phyloP scores from a whole-genome alignment of 2,797 vertebrate species.

The Remorina albescens region DNA sequence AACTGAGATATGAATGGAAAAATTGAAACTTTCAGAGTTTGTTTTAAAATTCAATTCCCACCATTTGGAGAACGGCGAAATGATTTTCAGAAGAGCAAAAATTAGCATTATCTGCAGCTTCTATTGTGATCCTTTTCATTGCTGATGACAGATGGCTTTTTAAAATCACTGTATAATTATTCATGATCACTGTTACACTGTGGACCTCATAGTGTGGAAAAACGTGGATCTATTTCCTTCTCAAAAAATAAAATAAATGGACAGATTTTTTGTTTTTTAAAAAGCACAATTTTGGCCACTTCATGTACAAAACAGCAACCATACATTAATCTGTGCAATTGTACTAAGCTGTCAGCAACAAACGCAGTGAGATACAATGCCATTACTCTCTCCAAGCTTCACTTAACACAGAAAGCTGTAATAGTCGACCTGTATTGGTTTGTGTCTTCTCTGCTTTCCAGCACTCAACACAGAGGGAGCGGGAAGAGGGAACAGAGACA shows the following conservation, averaged over 20 bases:
- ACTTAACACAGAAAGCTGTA: slow-evolving; percentile 43
- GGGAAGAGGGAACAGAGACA: not conserved
- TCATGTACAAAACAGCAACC: not conserved
- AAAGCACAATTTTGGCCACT: not conserved
- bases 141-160: slow-evolving; percentile 33
- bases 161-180: not conserved
- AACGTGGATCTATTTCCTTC: not conserved
- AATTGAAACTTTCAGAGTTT: slow-evolving; percentile 7
- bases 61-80: not conserved
- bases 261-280: not conserved
- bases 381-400: slow-evolving; percentile 51
- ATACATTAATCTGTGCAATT: not conserved
- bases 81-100: slow-evolving; percentile 14
- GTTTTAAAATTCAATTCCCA: slow-evolving; percentile 8
- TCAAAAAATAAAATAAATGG: not conserved
- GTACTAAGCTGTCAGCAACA: not conserved
- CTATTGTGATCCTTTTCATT: slow-evolving; percentile 17
- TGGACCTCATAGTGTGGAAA: not conserved
- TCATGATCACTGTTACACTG: slow-evolving; percentile 3
- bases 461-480: not conserved
- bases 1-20: slow-evolving; percentile 21
- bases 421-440: slow-evolving; percentile 57
- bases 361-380: slow-evolving; percentile 19
- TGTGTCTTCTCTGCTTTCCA: slow-evolving; percentile 17
- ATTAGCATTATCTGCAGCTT: slow-evolving; percentile 18